Base-by-base conservation (phyloP, 2,888 invertebrate species). In the Mimumesa dahlbomi region DNA sequence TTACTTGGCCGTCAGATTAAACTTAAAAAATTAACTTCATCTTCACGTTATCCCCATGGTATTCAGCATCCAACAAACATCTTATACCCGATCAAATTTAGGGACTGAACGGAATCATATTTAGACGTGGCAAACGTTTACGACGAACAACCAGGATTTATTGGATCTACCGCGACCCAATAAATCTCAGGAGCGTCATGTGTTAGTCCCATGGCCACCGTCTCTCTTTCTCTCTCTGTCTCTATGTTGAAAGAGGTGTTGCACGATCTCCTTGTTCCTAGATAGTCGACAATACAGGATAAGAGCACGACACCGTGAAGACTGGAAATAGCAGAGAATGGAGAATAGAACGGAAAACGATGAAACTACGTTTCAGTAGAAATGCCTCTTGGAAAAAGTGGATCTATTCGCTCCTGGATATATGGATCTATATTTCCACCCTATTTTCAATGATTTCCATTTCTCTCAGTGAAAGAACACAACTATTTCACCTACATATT, bases 91-190 rank as follows among this genome's bases (percentile, higher is more conserved):
- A 69, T 61, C 61, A 53, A 49, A 58, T 54, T 42, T 16, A 36
- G 29, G 21, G 43, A 42, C 25, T 29, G n/a, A n/a, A 14, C 19
- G 45, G 53, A 66, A 75, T 74, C 75, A 61, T 64, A 63, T 74
- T 74, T 70, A 59, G 56, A 49, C 57, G 70, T 64, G 48, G 66
- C 45, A 13, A 48, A 19, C 54, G 65, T 65, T 66, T 45, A 50
- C 62, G 62, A 61, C 29, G 63, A 34, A 66, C 64, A 45, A 50
- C 62, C 43, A 57, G 59, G 62, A 70, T 75, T 74, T 75, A 75
- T 74, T 63, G 63, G 63, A 70, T 67, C 70, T 61, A 64, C 56
- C 59, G 46, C 43, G 58, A 29, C n/a, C 58, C 74, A 46, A 66
- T 69, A 63, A 63, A 69, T 69, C n/a, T 68, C 42, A 49, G 16